These are phyloP conservation scores for Masticophis lateralis DNA, from an alignment of 2,797 vertebrate genomes.

Conservation along the genomic window DNA sequence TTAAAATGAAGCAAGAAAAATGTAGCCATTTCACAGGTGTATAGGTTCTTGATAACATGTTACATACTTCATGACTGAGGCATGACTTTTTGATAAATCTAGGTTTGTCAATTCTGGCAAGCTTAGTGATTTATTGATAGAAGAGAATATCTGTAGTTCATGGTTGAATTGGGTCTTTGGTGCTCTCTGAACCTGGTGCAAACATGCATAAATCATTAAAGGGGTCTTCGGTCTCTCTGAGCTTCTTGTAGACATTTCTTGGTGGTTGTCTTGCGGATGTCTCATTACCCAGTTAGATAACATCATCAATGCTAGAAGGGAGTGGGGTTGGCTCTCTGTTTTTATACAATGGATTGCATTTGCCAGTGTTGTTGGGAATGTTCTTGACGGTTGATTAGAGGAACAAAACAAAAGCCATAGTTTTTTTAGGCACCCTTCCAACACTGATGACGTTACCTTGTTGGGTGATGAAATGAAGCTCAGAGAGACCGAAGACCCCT, in stretches of 20 bases:
- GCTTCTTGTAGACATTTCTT: too few species aligned
- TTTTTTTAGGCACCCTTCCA: background rate
- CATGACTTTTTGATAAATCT: background rate
- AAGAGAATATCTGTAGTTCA: background rate
- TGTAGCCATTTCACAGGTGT: background rate
- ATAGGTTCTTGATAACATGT: background rate
- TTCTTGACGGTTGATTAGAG: background rate
- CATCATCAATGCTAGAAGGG: background rate
- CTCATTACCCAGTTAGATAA: background rate
- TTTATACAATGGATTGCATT: background rate
- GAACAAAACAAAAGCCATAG: too few species aligned
- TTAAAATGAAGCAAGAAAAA: background rate
- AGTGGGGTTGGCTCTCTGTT: background rate
- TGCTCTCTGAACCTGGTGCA: background rate
- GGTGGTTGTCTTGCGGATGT: background rate
- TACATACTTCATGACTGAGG: background rate
- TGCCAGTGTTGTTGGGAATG: background rate
- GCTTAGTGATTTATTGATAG: background rate
- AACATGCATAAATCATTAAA: too few species aligned
- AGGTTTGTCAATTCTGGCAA: background rate
- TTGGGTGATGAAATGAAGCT: background rate
- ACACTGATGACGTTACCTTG: background rate
- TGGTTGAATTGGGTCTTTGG: background rate
- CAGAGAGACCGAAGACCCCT: background rate
- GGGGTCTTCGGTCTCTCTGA: too few species aligned